Evolutionary conservation across 2,797 vertebrate genomes (phyloP).

Genomic region (Gymnopithys bicolor): DNA sequence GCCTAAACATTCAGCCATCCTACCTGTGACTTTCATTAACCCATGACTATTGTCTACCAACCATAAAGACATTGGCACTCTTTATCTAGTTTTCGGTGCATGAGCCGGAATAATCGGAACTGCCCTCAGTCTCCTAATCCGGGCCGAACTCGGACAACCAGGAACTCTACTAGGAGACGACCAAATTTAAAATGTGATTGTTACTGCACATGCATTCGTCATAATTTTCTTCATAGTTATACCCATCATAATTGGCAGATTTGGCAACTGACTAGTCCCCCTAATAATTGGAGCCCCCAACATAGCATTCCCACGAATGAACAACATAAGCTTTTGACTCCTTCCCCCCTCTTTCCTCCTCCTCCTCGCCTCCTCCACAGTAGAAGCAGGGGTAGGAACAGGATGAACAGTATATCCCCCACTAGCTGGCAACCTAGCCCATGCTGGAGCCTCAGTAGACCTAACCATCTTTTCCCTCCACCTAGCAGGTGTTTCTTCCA

Average conservation of each 20-base stretch:
- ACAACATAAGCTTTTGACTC: neutral
- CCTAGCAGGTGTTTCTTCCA: neutral
- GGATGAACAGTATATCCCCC: neutral
- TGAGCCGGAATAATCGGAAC: fast-evolving
- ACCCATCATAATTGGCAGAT: conserved; percentile 44
- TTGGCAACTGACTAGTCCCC: conserved; percentile 56
- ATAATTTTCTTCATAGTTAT: neutral
- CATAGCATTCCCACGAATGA: conserved; percentile 26
- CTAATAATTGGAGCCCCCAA: conserved; percentile 42
- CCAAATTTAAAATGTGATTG: neutral
- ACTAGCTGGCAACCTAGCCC: fast-evolving
- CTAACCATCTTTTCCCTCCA: conserved; percentile 12
- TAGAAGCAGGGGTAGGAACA: neutral
- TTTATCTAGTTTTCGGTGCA: fast-evolving
- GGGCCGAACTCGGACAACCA: fast-evolving
- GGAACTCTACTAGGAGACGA: fast-evolving
- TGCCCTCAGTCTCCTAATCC: fast-evolving
- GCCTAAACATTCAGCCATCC: neutral
- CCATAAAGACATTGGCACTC: neutral
- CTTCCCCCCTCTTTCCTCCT: neutral
- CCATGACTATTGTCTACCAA: neutral
- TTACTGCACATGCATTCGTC: fast-evolving
- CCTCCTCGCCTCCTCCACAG: neutral
- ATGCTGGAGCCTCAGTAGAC: fast-evolving
- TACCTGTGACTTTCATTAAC: neutral